Conservation (phyloP, 2,888 invertebrate genomes). For the Leucoma salicis region DNA sequence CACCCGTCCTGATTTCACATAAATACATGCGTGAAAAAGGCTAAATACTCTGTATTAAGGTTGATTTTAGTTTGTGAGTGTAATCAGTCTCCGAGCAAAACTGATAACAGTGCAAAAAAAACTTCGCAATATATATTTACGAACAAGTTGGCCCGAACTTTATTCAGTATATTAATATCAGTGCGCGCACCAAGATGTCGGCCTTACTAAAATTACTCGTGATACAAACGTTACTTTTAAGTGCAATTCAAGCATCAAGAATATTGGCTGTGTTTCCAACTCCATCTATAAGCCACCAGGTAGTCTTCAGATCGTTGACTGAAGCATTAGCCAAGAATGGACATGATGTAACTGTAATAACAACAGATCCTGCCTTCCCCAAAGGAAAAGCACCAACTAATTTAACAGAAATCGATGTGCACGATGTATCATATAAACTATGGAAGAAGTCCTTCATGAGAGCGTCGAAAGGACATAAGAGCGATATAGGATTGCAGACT, state of each 20-base stretch:
- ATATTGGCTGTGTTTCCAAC: conserved; percentile 55
- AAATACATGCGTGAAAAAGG: too few species aligned
- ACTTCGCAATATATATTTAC: background rate
- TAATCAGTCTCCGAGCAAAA: background rate
- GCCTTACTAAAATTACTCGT: background rate
- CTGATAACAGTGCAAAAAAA: background rate
- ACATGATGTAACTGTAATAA: conserved; percentile 59
- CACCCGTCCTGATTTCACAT: too few species aligned
- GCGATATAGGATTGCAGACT: conserved; percentile 18
- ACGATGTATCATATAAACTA: conserved; percentile 39
- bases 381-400: conserved; percentile 41
- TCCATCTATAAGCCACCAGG: conserved; percentile 65
- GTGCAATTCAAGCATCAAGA: conserved; percentile 32
- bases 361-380: conserved; percentile 50
- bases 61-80: background rate
- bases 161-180: background rate
- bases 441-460: conserved; percentile 19
- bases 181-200: background rate
- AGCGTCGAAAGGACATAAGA: conserved; percentile 12
- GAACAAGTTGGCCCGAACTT: background rate
- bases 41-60: background rate
- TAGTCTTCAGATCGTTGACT: conserved; percentile 52
- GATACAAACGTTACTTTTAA: background rate
- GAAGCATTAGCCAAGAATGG: conserved; percentile 56
- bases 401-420: conserved; percentile 57